These are phyloP conservation scores for Pollenia amentaria DNA, from an alignment of 2,888 invertebrate genomes.

Conservation along the genomic window DNA sequence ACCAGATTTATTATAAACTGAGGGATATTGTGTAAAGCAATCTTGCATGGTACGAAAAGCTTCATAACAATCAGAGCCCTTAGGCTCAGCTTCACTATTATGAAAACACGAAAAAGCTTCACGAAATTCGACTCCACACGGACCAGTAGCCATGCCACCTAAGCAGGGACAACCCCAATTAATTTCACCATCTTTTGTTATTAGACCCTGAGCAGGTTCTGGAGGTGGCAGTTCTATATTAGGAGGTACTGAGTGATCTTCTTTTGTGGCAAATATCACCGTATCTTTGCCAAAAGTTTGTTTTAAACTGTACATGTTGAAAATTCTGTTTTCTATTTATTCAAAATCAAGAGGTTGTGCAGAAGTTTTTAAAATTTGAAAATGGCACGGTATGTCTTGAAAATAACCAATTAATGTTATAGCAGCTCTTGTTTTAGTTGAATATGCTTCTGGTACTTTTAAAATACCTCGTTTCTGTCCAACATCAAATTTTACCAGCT, in stretches of 20 bases:
- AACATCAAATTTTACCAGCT: constrained; percentile 86
- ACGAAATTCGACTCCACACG: constrained; percentile 96
- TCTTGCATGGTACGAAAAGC: constrained; percentile 95
- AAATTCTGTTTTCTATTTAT: constrained; percentile 2
- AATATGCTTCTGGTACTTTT: constrained; percentile 86
- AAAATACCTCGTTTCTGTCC: constrained; percentile 85
- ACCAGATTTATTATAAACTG: constrained; percentile 91
- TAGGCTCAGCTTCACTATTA: constrained; percentile 94
- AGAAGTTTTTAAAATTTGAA: constrained; percentile 86
- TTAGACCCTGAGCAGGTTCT: constrained; percentile 91
- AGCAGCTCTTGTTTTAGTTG: constrained; percentile 86
- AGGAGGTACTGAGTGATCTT: constrained; percentile 91
- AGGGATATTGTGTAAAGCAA: constrained; percentile 95
- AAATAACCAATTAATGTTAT: constrained; percentile 86
- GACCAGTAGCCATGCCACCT: constrained; percentile 98
- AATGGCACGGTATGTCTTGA: constrained; percentile 85
- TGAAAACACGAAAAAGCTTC: constrained; percentile 98
- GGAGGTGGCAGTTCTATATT: constrained; percentile 89
- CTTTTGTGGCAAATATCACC: constrained; percentile 92
- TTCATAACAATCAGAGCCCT: constrained; percentile 96
- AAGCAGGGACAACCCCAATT: constrained; percentile 99
- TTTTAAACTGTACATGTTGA: constrained; percentile 80
- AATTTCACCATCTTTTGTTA: constrained; percentile 93
- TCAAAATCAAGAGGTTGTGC: constrained; percentile 75
- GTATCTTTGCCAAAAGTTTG: constrained; percentile 90